Percentiles rank a stretch among this genome's conserved stretches.
Conservation (phyloP, 53 echinoderm and acorn worm genomes). For the Henricia sp. region DNA sequence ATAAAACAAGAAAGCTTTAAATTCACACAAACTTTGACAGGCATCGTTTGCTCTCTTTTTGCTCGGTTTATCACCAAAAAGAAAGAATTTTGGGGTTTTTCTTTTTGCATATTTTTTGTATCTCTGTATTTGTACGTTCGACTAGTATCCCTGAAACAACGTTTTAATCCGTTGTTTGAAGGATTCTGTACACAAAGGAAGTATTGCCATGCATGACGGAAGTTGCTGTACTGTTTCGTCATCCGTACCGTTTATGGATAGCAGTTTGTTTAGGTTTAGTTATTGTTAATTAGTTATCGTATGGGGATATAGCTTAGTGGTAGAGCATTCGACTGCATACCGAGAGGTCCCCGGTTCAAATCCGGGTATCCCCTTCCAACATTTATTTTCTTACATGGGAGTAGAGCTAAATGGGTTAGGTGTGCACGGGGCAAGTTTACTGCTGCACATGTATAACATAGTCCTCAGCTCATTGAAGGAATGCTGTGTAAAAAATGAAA, state of each 20-base stretch:
- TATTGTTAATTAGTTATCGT: background rate
- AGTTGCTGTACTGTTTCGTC: background rate
- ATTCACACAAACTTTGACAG: too few species aligned
- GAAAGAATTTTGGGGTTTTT: background rate
- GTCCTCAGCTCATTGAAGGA: too few species aligned
- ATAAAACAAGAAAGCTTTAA: too few species aligned
- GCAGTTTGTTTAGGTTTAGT: background rate
- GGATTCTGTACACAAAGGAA: background rate
- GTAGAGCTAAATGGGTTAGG: too few species aligned
- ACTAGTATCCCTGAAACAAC: background rate
- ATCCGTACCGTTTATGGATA: background rate
- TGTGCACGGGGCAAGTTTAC: background rate
- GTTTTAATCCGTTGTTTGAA: background rate
- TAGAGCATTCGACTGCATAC: too few species aligned
- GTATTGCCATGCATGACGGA: background rate
- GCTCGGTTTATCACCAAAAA: too few species aligned
- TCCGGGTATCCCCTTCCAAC: slow-evolving; percentile 36
- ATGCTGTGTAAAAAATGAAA: too few species aligned
- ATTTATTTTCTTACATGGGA: background rate
- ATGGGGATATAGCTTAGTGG: slow-evolving; percentile 45
- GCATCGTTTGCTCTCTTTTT: too few species aligned
- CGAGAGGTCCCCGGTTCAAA: slow-evolving; percentile 54
- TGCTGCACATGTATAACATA: background rate
- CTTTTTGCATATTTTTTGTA: background rate
- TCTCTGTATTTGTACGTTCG: background rate